Evolutionary conservation across 1,140 invertebrate species (phyloP).

Genomic region (Bombus waltoni): DNA sequence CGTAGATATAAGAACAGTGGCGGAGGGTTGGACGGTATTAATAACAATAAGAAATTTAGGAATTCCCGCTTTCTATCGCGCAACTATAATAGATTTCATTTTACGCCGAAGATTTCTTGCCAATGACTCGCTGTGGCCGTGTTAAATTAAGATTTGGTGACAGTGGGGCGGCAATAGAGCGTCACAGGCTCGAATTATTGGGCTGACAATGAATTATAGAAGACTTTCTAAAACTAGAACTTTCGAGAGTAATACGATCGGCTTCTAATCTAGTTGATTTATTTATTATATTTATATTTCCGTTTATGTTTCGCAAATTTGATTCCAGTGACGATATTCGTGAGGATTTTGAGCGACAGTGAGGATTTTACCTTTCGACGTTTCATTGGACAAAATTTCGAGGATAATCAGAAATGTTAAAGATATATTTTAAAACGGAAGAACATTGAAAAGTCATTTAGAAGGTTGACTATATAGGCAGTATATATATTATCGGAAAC

Average conservation of each 20-base stretch:
- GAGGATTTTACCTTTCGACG: background rate
- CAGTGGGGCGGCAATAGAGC: background rate
- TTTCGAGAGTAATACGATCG: background rate
- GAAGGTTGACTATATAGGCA: background rate
- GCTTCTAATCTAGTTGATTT: too few relatives aligned
- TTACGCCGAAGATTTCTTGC: background rate
- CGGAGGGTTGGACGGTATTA: constrained; percentile 7
- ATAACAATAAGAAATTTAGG: constrained; percentile 22
- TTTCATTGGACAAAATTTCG: too few relatives aligned
- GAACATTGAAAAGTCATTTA: background rate
- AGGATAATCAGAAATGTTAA: too few relatives aligned
- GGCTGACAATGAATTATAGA: background rate
- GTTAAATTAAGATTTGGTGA: constrained; percentile 40
- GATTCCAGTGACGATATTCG: background rate
- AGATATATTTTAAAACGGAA: background rate
- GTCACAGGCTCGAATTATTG: background rate
- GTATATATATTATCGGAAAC: background rate
- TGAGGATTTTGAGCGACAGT: too few relatives aligned
- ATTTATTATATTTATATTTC: too few relatives aligned
- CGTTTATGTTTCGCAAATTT: background rate
- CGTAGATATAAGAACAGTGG: background rate
- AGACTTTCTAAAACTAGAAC: too few relatives aligned
- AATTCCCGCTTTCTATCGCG: constrained; percentile 31
- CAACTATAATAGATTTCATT: background rate
- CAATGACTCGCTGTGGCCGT: background rate